Evolutionary conservation across 2,797 vertebrate species (phyloP).

Genomic region (Benthosema pterotum): DNA sequence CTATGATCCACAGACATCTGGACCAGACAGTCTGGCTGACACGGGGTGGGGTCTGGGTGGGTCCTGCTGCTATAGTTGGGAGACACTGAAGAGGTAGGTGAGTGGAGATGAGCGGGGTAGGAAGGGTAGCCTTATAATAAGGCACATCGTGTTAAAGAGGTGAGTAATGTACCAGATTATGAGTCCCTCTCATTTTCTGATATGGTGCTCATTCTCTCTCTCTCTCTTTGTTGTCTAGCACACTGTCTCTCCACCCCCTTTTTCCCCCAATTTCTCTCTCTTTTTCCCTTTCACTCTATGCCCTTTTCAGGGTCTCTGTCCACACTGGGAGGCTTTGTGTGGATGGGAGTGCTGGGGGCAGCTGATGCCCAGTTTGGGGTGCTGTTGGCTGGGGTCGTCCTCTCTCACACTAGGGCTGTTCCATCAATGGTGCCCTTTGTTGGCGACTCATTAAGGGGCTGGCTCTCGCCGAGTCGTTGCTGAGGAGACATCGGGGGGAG

Average conservation of each 20-base stretch:
- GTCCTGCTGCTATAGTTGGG: constrained; percentile 50
- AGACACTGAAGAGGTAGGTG: constrained; percentile 55
- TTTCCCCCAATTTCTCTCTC: constrained; percentile 16
- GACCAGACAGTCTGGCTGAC: constrained; percentile 48
- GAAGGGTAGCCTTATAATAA: constrained; percentile 62
- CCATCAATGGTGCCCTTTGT: constrained; percentile 79
- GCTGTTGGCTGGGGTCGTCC: constrained; percentile 73
- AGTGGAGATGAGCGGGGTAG: constrained; percentile 61
- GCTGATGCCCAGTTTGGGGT: constrained; percentile 86
- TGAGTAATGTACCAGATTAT: constrained; percentile 55
- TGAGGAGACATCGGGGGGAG: constrained; percentile 54
- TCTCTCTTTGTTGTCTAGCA: constrained; percentile 29
- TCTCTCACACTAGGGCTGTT: constrained; percentile 68
- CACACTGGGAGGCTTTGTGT: constrained; percentile 93
- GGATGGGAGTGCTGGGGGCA: constrained; percentile 81
- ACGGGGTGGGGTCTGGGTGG: constrained; percentile 45
- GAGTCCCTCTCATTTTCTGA: constrained; percentile 22
- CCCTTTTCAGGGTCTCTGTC: constrained; percentile 86
- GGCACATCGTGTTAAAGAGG: constrained; percentile 80
- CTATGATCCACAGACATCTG: constrained; percentile 56
- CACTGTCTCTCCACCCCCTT: constrained; percentile 48
- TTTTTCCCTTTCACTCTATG: constrained; percentile 81
- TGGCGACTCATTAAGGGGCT: constrained; percentile 66
- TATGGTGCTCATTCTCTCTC: constrained; percentile 18
- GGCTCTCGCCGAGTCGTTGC: constrained; percentile 43